Base-by-base conservation (phyloP, 2,797 vertebrate species). In the Galaxias olidus region DNA sequence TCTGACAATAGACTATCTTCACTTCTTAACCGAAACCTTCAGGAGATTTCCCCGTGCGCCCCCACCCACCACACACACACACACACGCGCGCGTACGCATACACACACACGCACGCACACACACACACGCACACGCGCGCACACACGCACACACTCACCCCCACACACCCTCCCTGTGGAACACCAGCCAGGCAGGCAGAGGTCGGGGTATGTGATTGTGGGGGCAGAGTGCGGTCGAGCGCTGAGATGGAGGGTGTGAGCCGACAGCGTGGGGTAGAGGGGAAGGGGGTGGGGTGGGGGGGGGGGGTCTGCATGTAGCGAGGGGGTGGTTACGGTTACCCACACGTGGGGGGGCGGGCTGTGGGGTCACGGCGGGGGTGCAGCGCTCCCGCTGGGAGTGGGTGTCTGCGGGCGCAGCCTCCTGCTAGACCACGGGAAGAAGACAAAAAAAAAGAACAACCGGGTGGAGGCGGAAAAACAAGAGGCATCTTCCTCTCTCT, bases 301-400 rank as follows among this genome's bases (percentile, higher is more conserved):
- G 77, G 75, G 79, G 70, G 74, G 77, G 64, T 56, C 18, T 20
- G 46, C 67, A 53, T 17, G 48, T 77, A 67, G 78, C 74, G 65
- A 76, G 75, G 74, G 30, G 72, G 66, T 76, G 66, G 74, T 79
- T 82, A 67, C 65, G 67, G 73, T 80, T 73, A 80, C 77, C 82
- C 75, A 80, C 83, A 82, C 82, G 81, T 82, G 76, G 81, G 76
- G 81, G 80, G 64, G 66, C 77, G 65, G 83, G 73, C 80, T 84
- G 82, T 69, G 73, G 87, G 86, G 84, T 86, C 84, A 85, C 69
- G 43, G 62, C 69, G 71, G 68, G 68, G 79, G 86, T 87, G 86
- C 81, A 83, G 66, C 18, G 8, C 75, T 86, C 85, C 87, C 87
- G 65, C 68, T 65, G 87, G 87, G 82, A 85, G 78, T 70, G 76